Evolutionary conservation across 2,113 vertebrate species (phyloP).

Genomic region (Zapornia atra): DNA sequence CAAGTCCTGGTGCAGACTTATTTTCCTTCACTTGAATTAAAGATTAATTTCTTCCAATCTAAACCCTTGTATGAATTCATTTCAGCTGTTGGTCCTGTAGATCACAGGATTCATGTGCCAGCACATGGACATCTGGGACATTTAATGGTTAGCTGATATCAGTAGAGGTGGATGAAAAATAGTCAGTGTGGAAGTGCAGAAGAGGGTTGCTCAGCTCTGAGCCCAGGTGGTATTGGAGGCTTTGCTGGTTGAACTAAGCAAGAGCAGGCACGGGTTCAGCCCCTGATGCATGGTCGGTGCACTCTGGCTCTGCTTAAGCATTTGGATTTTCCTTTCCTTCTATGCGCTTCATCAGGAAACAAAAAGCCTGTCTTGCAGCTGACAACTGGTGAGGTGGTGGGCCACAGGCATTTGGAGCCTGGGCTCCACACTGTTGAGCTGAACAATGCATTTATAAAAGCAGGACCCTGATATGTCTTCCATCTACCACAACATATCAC

Average conservation of each 20-base stretch:
- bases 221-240: neutral
- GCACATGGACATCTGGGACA: neutral
- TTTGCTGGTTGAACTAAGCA: neutral
- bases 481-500: neutral
- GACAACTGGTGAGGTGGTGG: neutral
- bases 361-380: neutral
- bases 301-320: neutral
- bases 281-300: fast-evolving
- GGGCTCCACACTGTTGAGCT: neutral
- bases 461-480: neutral
- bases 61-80: neutral
- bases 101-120: neutral
- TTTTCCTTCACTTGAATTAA: neutral
- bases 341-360: neutral
- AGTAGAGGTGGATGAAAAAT: neutral
- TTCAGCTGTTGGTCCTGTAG: neutral
- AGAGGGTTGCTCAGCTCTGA: neutral
- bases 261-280: neutral
- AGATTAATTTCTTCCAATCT: neutral
- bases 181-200: neutral
- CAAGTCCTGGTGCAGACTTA: neutral
- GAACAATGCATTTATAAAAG: neutral
- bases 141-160: neutral
- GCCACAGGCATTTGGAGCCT: neutral
- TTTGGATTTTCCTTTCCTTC: neutral